Conservation (phyloP, 1,140 invertebrate species). For the Drosophila setifemur region DNA sequence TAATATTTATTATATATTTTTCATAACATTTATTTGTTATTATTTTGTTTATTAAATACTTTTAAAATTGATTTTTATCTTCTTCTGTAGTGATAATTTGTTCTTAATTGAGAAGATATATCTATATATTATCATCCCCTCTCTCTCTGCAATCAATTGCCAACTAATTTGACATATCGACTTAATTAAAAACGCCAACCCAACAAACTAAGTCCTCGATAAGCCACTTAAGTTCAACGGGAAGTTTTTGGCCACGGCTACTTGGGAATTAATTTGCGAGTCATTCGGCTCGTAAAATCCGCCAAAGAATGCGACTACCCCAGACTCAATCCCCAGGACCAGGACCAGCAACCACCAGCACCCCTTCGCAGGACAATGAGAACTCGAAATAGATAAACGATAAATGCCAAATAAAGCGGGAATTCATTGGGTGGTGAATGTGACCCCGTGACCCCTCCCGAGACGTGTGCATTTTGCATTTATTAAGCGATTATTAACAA, state of each 20-base stretch:
- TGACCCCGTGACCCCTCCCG: background rate
- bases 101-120: background rate
- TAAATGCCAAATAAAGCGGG: conserved; percentile 66
- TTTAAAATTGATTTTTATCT: no score
- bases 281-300: conserved; percentile 15
- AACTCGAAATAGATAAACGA: conserved; percentile 69
- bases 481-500: conserved; percentile 82
- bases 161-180: conserved; percentile 73
- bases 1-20: no score
- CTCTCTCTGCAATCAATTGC: conserved; percentile 40
- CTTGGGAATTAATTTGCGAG: conserved; percentile 65
- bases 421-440: conserved; percentile 14
- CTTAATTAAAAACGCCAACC: conserved; percentile 64
- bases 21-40: no score
- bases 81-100: no score
- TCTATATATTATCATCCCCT: background rate
- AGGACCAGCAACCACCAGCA: background rate
- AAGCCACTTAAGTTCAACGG: conserved; percentile 67
- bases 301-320: conserved; percentile 32
- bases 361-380: conserved; percentile 43
- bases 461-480: conserved; percentile 76
- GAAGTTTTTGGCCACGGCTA: conserved; percentile 28
- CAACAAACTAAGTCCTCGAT: conserved; percentile 16
- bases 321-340: no score
- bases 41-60: no score